Base-by-base conservation (phyloP, 1,140 invertebrate genomes). In the Latrodectus geometricus region DNA sequence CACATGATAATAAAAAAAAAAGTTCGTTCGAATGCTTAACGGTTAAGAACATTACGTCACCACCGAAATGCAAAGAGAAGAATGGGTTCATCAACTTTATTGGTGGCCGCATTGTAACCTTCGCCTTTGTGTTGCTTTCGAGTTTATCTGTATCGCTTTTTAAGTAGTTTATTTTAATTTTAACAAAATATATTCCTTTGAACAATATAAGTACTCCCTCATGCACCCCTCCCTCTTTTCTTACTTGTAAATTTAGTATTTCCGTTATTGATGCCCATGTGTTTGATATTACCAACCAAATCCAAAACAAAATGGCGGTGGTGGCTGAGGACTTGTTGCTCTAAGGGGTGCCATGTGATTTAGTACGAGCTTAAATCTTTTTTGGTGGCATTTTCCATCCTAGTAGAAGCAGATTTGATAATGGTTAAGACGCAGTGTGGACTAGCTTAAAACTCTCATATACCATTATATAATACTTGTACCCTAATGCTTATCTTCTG, bases 401-500 rank as follows among this genome's bases (percentile, higher is more conserved):
- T 80, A 87, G 85, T 87, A 79, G 77, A 87, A 80, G 77, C 77
- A 87, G 77, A 79, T 72, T 80, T 80, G 77, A 80, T 80, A 87
- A 87, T 80, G 85, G 76, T 87, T 80, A 80, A 81, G 49, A 87
- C 52, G 56, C 77, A 76, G 75, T 79, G 76, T 86, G 84, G 76
- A 87, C 76, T 87, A 80, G 77, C 76, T 87, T 74, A 80, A 87
- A 84, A 79, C 65, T 80, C 77, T 80, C 85, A 80, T 80, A 74
- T 80, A 80, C 85, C 76, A 87, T 80, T 87, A 79, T 72, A 72
- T 72, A 35, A 72, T 87, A 87, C 85, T 80, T 87, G 77, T 87
- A 87, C 85, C 85, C 85, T 87, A 87, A 87, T 80, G 85, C 77
- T 87, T 87, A 79, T 87, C 85, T 87, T 87, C 85, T 80, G 85